These are phyloP conservation scores for Anoura caudifer DNA, from an alignment of 2,113 vertebrate species.

Conservation along the genomic window DNA sequence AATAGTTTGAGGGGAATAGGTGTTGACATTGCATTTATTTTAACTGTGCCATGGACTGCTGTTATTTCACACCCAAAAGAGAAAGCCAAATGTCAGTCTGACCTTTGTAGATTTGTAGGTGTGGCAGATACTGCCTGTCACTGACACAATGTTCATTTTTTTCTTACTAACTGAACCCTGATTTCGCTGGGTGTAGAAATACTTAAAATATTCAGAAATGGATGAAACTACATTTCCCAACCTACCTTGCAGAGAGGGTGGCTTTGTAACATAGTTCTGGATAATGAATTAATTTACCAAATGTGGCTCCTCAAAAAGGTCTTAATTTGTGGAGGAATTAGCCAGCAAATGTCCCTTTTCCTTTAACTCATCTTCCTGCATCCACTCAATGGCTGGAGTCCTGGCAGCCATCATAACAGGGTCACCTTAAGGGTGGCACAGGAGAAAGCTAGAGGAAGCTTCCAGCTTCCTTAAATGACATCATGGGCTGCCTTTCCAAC, in stretches of 20 bases:
- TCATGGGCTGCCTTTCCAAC: neutral
- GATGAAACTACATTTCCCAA: neutral
- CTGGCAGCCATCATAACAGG: neutral
- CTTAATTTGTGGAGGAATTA: neutral
- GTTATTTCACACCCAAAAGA: neutral
- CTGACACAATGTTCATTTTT: neutral
- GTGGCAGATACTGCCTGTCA: neutral
- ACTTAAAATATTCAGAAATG: neutral
- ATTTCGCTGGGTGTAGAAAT: neutral
- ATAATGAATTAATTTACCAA: neutral
- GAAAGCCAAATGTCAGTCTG: conserved; percentile 11
- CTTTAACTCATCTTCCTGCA: neutral
- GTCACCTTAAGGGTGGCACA: neutral
- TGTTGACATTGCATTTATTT: neutral
- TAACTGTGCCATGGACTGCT: neutral
- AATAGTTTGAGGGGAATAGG: no score
- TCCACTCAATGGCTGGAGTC: neutral
- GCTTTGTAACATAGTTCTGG: neutral
- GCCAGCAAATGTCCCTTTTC: neutral
- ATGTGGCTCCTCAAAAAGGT: neutral
- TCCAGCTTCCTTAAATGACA: neutral
- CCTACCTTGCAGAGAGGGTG: neutral
- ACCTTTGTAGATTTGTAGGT: neutral
- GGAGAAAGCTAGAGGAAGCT: neutral
- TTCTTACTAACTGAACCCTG: neutral